Evolutionary conservation across 2,888 invertebrate species (phyloP).

Genomic region (Loripinus fragilis): DNA sequence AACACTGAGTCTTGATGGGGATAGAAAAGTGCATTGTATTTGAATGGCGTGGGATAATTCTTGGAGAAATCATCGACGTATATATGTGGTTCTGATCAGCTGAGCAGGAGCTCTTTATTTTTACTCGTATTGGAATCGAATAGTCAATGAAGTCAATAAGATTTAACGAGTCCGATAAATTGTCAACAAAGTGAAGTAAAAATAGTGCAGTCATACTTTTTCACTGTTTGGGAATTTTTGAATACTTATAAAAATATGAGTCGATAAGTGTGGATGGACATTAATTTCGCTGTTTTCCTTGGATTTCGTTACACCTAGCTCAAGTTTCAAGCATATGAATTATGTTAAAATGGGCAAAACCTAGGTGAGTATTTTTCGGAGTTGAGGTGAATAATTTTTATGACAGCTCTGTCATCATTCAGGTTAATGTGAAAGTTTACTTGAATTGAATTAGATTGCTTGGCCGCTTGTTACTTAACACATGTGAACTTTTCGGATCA

Average conservation of each 20-base stretch:
- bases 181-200: not conserved
- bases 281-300: not conserved
- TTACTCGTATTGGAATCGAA: not conserved
- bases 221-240: no score
- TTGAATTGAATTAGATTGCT: conserved; percentile 7
- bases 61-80: no score
- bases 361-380: conserved; percentile 1
- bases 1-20: no score
- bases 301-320: not conserved
- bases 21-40: no score
- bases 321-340: conserved; percentile 5
- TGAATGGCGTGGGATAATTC: no score
- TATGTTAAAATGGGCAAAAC: conserved; percentile 16
- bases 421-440: conserved; percentile 9
- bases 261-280: not conserved
- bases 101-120: not conserved
- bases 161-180: not conserved
- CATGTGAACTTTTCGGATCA: conserved; percentile 16
- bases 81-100: no score
- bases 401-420: not conserved
- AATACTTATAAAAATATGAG: not conserved
- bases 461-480: conserved; percentile 3
- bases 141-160: conserved; percentile 3
- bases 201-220: no score
- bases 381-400: not conserved